Base-by-base conservation (phyloP, 2,113 vertebrate genomes). In the Eidolon helvum region DNA sequence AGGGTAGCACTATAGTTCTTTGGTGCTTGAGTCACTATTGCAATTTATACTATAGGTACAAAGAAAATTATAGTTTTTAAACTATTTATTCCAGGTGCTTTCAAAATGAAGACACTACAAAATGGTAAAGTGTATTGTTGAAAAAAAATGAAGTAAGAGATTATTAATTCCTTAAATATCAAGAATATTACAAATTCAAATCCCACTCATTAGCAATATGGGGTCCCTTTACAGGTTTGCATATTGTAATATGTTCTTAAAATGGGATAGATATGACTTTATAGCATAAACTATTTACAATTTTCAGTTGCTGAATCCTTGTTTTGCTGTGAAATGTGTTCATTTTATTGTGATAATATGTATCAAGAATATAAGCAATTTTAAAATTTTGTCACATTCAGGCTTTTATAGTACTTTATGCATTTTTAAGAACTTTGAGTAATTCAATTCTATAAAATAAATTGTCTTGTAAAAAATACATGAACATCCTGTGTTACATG, bases 11-110 rank as follows among this genome's bases (percentile, higher is more conserved):
- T 83, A 40, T 90, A 96, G 55, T 93, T 98, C 88, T 97, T 45
- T 55, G 84, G 53, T 98, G 75, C 55, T 95, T 97, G 19, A 97
- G 90, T 98, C 4, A 28, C 96, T 97, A 97, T 92, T 97, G 83
- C 96, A 96, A 97, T 97, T 88, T 97, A 95, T 94, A 94, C 24
- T 91, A 43, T 77, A 98, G 45, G 91, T 97, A 97, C 79, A 96
- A 98, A 98, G 96, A 98, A 98, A 98, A 98, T 97, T 82, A 98
- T 7, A 97, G 79, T 98, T 98, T 98, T 97, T 87, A 94, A 98
- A 95, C 91, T 96, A 89, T 97, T 97, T 98, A 92, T 97, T 96
- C 59, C 0, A 79, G 97, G 43, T 97, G 87, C 86, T 94, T 98
- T 98, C 95, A 97, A 97, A 98, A 97, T 95, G 74, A 97, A 90